A percentile compares a stretch with the other conserved stretches of the same genome.
These are phyloP conservation scores for Ctenosaura bakeri DNA, from an alignment of 2,797 vertebrate genomes.

Conservation along the genomic window DNA sequence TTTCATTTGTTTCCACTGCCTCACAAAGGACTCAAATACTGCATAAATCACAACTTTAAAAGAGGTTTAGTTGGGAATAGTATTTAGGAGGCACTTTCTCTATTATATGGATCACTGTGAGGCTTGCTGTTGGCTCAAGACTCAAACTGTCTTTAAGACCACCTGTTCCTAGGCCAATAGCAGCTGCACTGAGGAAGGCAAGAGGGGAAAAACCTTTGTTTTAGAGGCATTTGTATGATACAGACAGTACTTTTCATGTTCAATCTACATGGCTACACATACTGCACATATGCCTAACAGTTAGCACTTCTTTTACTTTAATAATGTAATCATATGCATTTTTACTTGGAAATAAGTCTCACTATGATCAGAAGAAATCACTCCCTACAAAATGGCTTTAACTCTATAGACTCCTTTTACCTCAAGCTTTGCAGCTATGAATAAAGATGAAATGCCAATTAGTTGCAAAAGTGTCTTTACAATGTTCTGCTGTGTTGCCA, in stretches of 20 bases:
- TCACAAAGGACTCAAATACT: not conserved
- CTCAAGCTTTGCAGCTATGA: constrained; percentile 97
- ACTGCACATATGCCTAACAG: too few relatives aligned
- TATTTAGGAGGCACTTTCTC: not conserved
- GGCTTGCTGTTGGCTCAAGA: too few relatives aligned
- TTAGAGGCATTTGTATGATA: too few relatives aligned
- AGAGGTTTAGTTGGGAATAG: not conserved
- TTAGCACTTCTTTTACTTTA: not conserved
- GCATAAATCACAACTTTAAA: not conserved
- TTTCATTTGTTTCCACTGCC: not conserved
- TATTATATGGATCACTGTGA: not conserved
- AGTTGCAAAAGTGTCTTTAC: constrained; percentile 94
- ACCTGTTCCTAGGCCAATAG: not conserved
- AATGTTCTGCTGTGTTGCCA: constrained; percentile 93
- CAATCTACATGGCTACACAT: too few relatives aligned
- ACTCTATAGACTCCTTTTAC: constrained; percentile 70
- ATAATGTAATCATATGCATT: not conserved
- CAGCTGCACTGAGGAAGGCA: not conserved
- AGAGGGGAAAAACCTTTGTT: not conserved
- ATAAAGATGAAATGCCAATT: constrained; percentile 94
- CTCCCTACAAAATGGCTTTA: not conserved
- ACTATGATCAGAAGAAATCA: too few relatives aligned
- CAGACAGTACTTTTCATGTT: too few relatives aligned
- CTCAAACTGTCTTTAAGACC: not conserved
- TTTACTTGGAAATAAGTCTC: not conserved